phyloP scores from a whole-genome alignment of 2,113 vertebrate genomes.

The Chunga burmeisteri region DNA sequence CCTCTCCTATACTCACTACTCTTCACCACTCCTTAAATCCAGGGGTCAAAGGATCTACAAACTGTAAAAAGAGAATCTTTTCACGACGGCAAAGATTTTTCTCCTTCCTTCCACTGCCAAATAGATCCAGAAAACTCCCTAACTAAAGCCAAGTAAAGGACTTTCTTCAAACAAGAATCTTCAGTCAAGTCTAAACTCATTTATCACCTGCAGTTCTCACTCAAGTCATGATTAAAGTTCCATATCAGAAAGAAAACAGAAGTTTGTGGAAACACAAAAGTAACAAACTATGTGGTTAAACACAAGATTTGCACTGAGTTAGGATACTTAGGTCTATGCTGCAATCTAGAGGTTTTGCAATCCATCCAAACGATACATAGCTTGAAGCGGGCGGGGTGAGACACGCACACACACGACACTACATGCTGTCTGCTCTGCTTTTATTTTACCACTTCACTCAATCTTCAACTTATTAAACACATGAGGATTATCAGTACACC shows the following conservation, averaged over 20 bases:
- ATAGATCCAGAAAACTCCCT: neutral
- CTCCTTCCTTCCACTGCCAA: neutral
- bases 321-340: neutral
- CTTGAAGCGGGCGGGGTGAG: too few species aligned
- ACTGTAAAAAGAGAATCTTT: neutral
- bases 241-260: neutral
- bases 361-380: neutral
- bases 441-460: neutral
- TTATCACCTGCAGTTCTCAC: neutral
- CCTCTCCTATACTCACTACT: neutral
- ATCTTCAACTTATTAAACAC: neutral
- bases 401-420: too few species aligned
- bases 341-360: neutral
- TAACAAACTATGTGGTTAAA: neutral
- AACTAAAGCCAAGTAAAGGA: neutral
- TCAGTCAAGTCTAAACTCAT: neutral
- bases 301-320: neutral
- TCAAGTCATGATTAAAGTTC: neutral
- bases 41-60: neutral
- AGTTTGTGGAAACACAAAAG: neutral
- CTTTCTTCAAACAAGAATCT: neutral
- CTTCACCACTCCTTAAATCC: neutral
- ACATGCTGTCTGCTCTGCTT: neutral
- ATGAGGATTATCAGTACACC: neutral
- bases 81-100: neutral